Percentiles rank a stretch among this genome's conserved stretches.
phyloP scores from a whole-genome alignment of 2,888 invertebrate species.

The Maniola hyperantus region DNA sequence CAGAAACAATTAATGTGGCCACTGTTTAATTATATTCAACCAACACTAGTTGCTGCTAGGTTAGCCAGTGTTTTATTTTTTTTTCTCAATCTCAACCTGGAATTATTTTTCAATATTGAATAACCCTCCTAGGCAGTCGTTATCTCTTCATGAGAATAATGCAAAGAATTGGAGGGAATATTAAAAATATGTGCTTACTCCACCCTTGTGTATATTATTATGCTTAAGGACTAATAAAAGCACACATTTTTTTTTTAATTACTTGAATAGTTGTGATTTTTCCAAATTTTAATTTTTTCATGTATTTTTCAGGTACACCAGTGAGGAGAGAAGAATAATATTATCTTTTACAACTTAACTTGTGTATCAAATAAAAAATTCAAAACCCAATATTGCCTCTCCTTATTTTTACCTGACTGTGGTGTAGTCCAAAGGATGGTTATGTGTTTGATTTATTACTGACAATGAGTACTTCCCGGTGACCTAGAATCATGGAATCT shows the following conservation, averaged over 20 bases:
- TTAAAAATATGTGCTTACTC: conserved; percentile 56
- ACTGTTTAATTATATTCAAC: too few species aligned
- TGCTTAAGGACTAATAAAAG: conserved; percentile 62
- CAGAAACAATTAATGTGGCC: too few species aligned
- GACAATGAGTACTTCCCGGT: too few species aligned
- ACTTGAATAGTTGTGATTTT: not conserved
- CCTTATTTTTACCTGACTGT: too few species aligned
- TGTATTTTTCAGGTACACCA: conserved; percentile 68
- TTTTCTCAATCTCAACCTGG: too few species aligned
- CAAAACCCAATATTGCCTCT: conserved; percentile 50
- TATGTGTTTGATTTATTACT: too few species aligned
- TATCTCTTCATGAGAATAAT: conserved; percentile 62
- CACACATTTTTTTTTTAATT: conserved; percentile 49
- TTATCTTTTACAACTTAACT: conserved; percentile 47
- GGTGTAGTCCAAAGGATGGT: too few species aligned
- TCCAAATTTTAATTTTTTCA: conserved; percentile 19
- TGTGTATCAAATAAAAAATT: conserved; percentile 74
- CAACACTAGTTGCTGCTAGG: too few species aligned
- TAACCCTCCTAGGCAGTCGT: conserved; percentile 74
- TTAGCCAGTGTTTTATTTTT: too few species aligned
- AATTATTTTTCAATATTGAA: not conserved
- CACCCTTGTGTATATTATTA: conserved; percentile 59
- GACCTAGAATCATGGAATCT: too few species aligned
- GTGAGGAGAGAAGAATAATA: conserved; percentile 47
- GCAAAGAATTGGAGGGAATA: conserved; percentile 76